A percentile compares a stretch with the other conserved stretches of the same genome.
Evolutionary conservation across 2,797 vertebrate genomes (phyloP).

Genomic region (Schizopygopsis malacanthus): DNA sequence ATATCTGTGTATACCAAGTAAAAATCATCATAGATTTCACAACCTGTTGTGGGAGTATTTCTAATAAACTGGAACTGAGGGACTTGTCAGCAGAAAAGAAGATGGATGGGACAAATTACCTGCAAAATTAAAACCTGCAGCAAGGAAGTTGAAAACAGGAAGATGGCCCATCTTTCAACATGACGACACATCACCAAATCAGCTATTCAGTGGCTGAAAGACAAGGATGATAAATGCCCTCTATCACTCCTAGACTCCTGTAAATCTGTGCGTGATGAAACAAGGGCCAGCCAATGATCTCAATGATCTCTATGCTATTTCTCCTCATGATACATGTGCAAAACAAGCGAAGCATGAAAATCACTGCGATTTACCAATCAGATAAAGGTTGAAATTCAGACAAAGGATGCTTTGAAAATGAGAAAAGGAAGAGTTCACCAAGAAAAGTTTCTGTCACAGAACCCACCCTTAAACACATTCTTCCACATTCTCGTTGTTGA

Average conservation of each 20-base stretch:
- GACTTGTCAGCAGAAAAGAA: constrained; percentile 15
- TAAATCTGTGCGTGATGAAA: neutral
- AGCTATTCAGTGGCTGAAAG: neutral
- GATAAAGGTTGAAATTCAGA: neutral
- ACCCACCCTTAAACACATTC: neutral
- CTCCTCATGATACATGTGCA: neutral
- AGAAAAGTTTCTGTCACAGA: no score
- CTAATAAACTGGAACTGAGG: neutral
- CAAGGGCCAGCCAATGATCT: neutral
- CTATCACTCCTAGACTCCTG: neutral
- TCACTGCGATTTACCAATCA: neutral
- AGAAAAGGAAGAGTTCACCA: neutral
- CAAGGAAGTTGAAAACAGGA: constrained; percentile 14
- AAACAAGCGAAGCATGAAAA: neutral
- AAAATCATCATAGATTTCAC: neutral
- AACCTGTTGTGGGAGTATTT: neutral
- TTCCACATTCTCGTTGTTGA: neutral
- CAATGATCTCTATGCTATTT: neutral
- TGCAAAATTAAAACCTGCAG: constrained; percentile 21
- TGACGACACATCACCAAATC: neutral
- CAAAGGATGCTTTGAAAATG: neutral
- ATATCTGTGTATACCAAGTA: neutral
- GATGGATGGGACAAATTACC: constrained; percentile 34
- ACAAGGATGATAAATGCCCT: constrained; percentile 19
- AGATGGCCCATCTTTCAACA: neutral